Base-by-base conservation (phyloP, 53 echinoderm and acorn worm species). In the Holothuria scabra region DNA sequence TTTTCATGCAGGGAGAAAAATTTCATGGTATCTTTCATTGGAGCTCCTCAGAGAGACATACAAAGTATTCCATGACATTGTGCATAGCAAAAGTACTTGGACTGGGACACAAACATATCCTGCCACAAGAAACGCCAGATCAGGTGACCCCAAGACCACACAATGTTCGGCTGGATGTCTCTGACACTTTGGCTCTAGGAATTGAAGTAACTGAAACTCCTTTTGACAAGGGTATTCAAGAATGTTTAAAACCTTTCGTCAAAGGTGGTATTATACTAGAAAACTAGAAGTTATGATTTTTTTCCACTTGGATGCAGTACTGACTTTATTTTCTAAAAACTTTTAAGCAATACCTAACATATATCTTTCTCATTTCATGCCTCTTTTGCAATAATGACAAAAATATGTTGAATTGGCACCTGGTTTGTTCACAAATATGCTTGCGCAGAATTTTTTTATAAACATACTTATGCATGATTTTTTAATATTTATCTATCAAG, bases 21-120 rank as follows among this genome's bases (percentile, higher is more conserved):
- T 60, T 86, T 30, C 56, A 56, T 18, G 95, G 95, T 37, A 88
- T 90, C 29, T 92, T 88, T 46, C 95, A 95, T 41, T 95, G 95
- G 95, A 86, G 88, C 65, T 67, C 84, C 35, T 81, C 88, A 58
- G 95, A 95, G 26, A 75, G 74, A 25, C 65, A 92, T 70, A 95
- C 95, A 31, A 92, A 90, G 46, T 88, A 93, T 52, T 29, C 78
- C 31, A 90, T 95, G 93, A 88, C 91, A 38, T 65, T 59, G 29
- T 46, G 83, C 26, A 95, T 95, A 80, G 88, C 90, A 9, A 88
- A 90, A 33, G 49, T 88, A 67, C 92, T 95, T 71, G 65, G 83
- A 30, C 71, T 95, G 5, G 76, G 90, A 56, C 59, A 59, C 46
- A 90, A 95, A 46, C 95, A 95, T 63, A 41, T 95, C 21, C 59